Evolutionary conservation across 2,797 vertebrate species (phyloP).

Genomic region (Aldrovandia affinis): DNA sequence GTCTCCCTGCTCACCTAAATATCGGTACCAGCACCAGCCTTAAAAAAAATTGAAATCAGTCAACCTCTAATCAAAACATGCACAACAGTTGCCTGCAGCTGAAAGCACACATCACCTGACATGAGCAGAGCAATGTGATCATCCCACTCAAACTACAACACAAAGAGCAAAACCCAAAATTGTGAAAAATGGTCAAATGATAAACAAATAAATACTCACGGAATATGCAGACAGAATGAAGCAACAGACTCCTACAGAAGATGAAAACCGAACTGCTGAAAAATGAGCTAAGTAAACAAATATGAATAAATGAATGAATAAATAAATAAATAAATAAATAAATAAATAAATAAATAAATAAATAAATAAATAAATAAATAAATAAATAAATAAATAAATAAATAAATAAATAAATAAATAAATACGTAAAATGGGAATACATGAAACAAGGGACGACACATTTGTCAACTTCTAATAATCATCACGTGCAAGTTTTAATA

Average conservation of each 20-base stretch:
- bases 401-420: slow-evolving; percentile 33
- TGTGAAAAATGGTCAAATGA: slow-evolving; percentile 26
- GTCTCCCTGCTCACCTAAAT: too few species aligned
- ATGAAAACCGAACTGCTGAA: slow-evolving; percentile 64
- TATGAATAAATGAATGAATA: slow-evolving; percentile 16
- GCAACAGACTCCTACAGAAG: slow-evolving; percentile 76
- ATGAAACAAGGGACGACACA: not conserved
- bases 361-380: slow-evolving; percentile 30
- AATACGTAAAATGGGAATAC: not conserved
- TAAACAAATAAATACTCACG: slow-evolving; percentile 83
- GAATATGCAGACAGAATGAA: slow-evolving; percentile 68
- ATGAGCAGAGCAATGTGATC: not conserved
- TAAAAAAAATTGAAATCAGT: too few species aligned
- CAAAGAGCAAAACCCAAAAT: slow-evolving; percentile 19
- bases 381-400: slow-evolving; percentile 40
- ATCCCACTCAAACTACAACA: not conserved
- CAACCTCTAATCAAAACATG: too few species aligned
- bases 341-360: slow-evolving; percentile 34
- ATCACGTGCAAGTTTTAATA: not conserved
- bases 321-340: slow-evolving; percentile 31
- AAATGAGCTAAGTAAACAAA: slow-evolving; percentile 41
- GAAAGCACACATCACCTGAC: not conserved
- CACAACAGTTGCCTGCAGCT: too few species aligned
- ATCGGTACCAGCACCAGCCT: too few species aligned
- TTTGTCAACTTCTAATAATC: not conserved